Percentiles rank a stretch among this genome's conserved stretches.
Evolutionary conservation across 2,888 invertebrate genomes (phyloP).

Genomic region (Nomada ferruginata): DNA sequence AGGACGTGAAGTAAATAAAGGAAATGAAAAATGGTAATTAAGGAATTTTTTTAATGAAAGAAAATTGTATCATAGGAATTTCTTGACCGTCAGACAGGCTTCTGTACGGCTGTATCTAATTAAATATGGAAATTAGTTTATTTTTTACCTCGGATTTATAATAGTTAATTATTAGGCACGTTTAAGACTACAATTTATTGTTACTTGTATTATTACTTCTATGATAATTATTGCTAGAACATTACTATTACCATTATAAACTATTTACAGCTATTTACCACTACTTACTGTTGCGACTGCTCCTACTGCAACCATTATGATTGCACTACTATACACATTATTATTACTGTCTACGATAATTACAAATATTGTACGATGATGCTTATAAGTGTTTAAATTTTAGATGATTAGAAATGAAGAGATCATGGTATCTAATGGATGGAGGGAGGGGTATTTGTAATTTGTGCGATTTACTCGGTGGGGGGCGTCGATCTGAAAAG

Average conservation of each 20-base stretch:
- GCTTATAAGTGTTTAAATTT: constrained; percentile 79
- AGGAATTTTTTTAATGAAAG: constrained; percentile 54
- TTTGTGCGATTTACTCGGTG: constrained; percentile 68
- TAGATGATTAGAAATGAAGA: constrained; percentile 77
- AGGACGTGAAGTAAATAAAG: constrained; percentile 35
- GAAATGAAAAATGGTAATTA: constrained; percentile 37
- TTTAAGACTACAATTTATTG: constrained; percentile 73
- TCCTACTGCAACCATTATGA: constrained; percentile 65
- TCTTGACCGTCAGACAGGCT: constrained; percentile 66
- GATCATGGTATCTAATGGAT: constrained; percentile 73
- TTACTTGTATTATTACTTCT: constrained; percentile 73
- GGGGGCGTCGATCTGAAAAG: constrained; percentile 82
- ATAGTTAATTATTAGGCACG: constrained; percentile 73
- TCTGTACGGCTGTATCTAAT: constrained; percentile 62
- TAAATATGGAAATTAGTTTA: constrained; percentile 66
- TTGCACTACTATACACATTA: constrained; percentile 66
- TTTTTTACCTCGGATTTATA: constrained; percentile 74
- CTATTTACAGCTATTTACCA: constrained; percentile 65
- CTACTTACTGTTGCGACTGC: constrained; percentile 70
- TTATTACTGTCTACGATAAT: constrained; percentile 70
- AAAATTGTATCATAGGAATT: constrained; percentile 74
- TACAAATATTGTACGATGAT: constrained; percentile 75
- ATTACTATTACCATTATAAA: constrained; percentile 69
- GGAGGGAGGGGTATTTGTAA: constrained; percentile 72
- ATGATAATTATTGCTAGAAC: constrained; percentile 71